Conservation (phyloP, 2,888 invertebrate genomes). For the Microctonus brassicae region DNA sequence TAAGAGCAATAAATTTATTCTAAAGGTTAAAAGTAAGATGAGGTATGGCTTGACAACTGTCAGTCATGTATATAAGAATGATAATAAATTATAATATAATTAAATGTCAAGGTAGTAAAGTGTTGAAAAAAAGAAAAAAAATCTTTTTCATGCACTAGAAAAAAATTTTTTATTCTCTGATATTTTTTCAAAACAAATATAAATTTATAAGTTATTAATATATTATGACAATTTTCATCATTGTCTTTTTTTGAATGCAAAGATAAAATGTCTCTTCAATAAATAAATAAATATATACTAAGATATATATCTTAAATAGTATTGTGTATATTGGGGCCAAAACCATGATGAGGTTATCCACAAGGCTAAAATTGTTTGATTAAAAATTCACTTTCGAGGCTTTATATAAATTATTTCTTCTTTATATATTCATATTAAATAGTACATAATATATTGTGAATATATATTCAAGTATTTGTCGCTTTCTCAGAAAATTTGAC, state of each 20-base stretch:
- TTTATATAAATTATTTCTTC: not conserved
- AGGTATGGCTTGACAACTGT: no score
- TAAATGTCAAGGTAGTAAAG: not conserved
- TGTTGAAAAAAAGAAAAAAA: not conserved
- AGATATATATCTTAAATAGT: not conserved
- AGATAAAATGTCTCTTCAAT: not conserved
- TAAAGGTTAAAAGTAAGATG: not conserved
- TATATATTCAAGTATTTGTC: not conserved
- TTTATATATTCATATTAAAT: no score
- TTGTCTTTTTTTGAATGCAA: slow-evolving; percentile 25
- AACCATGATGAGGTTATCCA: slow-evolving; percentile 11
- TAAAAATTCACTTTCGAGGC: not conserved
- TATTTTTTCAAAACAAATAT: not conserved
- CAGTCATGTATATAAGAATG: no score
- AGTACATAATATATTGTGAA: no score
- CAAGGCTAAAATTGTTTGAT: slow-evolving; percentile 17
- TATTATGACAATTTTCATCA: not conserved
- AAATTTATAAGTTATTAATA: slow-evolving; percentile 6
- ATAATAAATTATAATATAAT: not conserved
- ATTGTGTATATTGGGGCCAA: not conserved
- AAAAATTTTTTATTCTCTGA: not conserved
- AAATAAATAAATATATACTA: no score
- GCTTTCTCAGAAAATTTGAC: not conserved
- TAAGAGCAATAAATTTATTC: not conserved
- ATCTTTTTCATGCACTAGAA: not conserved